Conservation (phyloP, 2,888 invertebrate genomes). For the Pheosia tremula region DNA sequence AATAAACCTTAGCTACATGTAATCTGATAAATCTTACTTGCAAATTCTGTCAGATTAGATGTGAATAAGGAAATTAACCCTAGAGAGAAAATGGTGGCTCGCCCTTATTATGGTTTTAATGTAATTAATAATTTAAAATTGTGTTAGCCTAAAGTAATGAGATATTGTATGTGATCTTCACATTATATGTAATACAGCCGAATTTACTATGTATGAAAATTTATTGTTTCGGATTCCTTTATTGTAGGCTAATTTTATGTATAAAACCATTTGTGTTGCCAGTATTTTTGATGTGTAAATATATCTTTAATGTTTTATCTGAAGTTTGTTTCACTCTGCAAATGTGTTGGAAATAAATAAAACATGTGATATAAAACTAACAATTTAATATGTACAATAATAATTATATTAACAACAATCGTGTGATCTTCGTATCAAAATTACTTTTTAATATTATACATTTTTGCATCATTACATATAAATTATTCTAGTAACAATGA, state of each 20-base stretch:
- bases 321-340: background rate
- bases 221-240: slow-evolving; percentile 4
- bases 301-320: slow-evolving; percentile 14
- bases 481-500: background rate
- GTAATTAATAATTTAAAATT: too few species aligned
- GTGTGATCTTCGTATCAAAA: background rate
- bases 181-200: too few species aligned
- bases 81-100: too few species aligned
- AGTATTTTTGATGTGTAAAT: slow-evolving; percentile 31
- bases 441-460: background rate
- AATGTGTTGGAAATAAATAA: background rate
- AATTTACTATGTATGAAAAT: background rate
- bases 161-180: too few species aligned
- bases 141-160: too few species aligned
- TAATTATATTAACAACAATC: background rate
- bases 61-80: too few species aligned
- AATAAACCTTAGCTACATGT: too few species aligned
- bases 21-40: too few species aligned
- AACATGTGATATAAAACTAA: background rate
- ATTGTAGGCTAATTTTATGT: slow-evolving; percentile 6
- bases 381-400: slow-evolving; percentile 1
- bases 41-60: too few species aligned
- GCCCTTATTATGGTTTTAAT: too few species aligned
- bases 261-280: slow-evolving; percentile 9
- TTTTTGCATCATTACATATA: background rate